Evolutionary conservation across 92 coral and sea anemone species (phyloP), one percentile per base, ranked within the genome.

Genomic region (Palythoa grandiflora): DNA sequence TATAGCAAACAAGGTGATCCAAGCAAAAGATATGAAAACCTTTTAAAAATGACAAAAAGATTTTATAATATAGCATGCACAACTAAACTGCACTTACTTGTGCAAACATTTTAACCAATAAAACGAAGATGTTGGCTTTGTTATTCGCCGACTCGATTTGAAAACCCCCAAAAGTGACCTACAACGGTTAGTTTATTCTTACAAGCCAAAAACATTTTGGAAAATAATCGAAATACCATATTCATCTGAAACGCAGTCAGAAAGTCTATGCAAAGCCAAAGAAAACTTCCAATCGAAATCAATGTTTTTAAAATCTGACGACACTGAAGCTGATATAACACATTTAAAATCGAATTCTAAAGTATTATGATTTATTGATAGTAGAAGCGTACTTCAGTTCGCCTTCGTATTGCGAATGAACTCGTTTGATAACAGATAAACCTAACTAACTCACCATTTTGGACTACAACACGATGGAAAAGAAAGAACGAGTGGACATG

Each of bases 401-500:
- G 20, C 11, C 39, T 17, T 51, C 11, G 20, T 81, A 17, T 47
- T 5, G 75, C 47, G 60, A 53, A 13, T 44, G 28, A 81, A 8
- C 57, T 39, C 57, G 61, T 20, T 44, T 81, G 20, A 20, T 54
- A 12, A 78, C 5, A 78, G 14, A 14, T 17, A 3, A 70, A 28
- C 21, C 75, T 13, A 78, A 36, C 3, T 36, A 11, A 91, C 94
- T 74, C 85, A 91, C 94, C 94, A 91, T 91, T 84, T 50, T 91
- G 80, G 39, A 81, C 44, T 70, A 20, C 77, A 85, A 84, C 89
- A 88, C 87, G 87, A 85, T 84, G 83, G 75, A 79, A 91, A 86
- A 89, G 92, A 89, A 84, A 84, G 92, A 84, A 71, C 48, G 63
- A 53, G 78, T 20, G 57, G 83, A 88, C 94, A 91, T 88, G 94